Base-by-base conservation (phyloP, 2,888 invertebrate genomes). In the Phoronis australis region DNA sequence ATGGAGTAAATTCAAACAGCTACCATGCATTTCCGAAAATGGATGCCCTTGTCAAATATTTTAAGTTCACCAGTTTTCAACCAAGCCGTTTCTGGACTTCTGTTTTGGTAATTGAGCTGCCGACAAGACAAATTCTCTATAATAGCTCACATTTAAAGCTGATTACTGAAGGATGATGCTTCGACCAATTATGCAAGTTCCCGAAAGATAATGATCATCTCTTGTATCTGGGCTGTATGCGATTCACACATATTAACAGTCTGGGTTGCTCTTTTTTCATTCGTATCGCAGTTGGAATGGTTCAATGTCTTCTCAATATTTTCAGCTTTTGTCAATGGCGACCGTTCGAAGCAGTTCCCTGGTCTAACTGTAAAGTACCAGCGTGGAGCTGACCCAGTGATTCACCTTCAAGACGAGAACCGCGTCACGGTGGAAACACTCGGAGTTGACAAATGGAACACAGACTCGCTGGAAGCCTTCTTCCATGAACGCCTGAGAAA, bases 401-500 rank as follows among this genome's bases (percentile, higher is more conserved):
- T 99, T 41, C 90, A 92, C 73, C 80, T 99, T 44, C 82, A 90
- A 61, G 90, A 95, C 71, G 85, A 85, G 37, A 57, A 70, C 54
- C 86, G 86, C 65, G 86, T 88, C 69, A 84, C 91, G 1, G 85
- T 85, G 72, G 93, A 94, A 55, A 73, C 88, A 22, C 83, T 97
- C 25, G 95, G 94, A 45, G 95, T 99, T 70, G 93, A 94, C 65
- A 95, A 95, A 73, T 97, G 97, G 97, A 91, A 96, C 77, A 97
- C 97, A 0, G 96, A 99, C 77, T 90, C 95, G 0, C 89, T 99
- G 2, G 91, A 93, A 73, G 95, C 96, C 76, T 99, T 96, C 79
- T 84, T 99, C 60, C 87, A 86, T 61, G 89, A 92, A 31, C 88
- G 93, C 82, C 82, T 96, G 57, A 57, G 52, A 47, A 62, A 62